These are phyloP conservation scores for Rhamnusium bicolor DNA, from an alignment of 2,888 invertebrate species.

Conservation along the genomic window DNA sequence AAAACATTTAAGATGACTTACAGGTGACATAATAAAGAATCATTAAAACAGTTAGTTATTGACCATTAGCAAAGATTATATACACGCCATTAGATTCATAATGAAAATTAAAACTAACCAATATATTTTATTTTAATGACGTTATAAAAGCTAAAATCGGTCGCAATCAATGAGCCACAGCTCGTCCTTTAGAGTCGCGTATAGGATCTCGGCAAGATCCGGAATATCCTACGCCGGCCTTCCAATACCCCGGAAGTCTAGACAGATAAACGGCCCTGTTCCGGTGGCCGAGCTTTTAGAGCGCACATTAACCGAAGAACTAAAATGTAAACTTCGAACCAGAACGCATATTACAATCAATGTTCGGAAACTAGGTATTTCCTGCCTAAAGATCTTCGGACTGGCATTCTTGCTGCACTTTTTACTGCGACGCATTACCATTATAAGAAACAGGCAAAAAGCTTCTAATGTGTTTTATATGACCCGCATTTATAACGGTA, in stretches of 20 bases:
- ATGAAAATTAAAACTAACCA: neutral
- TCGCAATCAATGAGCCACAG: conserved; percentile 3
- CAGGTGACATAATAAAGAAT: too few relatives aligned
- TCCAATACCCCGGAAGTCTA: conserved; percentile 54
- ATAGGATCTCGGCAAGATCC: neutral
- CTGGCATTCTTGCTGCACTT: neutral
- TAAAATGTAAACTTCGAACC: conserved; percentile 52
- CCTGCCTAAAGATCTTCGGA: conserved; percentile 13
- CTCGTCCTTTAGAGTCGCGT: conserved; percentile 18
- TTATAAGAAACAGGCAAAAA: neutral
- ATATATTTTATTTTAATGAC: neutral
- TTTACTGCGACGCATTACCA: neutral
- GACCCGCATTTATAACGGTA: neutral
- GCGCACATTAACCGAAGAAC: conserved; percentile 48
- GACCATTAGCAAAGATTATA: too few relatives aligned
- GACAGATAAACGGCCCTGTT: conserved; percentile 55
- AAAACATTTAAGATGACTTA: too few relatives aligned
- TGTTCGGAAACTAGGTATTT: conserved; percentile 48
- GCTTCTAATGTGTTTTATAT: neutral
- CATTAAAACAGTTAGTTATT: too few relatives aligned
- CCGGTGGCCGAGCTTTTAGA: conserved; percentile 54
- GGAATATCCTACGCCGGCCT: conserved; percentile 29
- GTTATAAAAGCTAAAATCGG: neutral
- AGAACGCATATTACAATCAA: conserved; percentile 54
- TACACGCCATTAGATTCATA: too few relatives aligned